Conservation (phyloP, 2,888 invertebrate species). For the Cepaea hortensis region DNA sequence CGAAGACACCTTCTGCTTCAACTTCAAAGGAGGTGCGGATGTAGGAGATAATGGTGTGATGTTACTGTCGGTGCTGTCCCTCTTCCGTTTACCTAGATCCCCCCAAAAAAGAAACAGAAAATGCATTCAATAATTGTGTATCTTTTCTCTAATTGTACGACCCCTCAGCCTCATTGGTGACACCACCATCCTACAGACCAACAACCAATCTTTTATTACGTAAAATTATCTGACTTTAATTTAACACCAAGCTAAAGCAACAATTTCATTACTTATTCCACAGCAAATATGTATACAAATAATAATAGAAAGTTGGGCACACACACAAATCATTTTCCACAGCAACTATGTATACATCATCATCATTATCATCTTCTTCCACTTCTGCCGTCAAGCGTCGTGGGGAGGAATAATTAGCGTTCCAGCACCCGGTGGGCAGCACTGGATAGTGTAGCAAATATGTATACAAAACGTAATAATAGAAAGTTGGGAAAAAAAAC, state of each 20-base stretch:
- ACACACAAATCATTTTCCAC: too few species aligned
- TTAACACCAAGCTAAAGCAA: background rate
- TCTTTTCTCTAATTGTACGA: background rate
- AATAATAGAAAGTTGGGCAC: too few species aligned
- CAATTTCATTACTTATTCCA: background rate
- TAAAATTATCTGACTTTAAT: background rate
- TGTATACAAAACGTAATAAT: too few species aligned
- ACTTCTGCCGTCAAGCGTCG: too few species aligned
- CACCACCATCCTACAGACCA: background rate
- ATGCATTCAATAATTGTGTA: background rate
- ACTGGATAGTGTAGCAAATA: too few species aligned
- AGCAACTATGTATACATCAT: too few species aligned
- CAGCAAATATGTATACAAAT: too few species aligned
- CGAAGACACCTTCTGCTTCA: constrained; percentile 5
- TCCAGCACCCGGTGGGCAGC: too few species aligned
- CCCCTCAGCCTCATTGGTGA: background rate
- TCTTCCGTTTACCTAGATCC: constrained; percentile 33
- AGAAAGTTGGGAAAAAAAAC: too few species aligned
- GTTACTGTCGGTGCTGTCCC: constrained; percentile 7
- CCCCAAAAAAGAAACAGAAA: background rate
- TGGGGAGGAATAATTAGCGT: too few species aligned
- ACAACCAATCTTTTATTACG: background rate
- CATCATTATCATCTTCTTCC: too few species aligned
- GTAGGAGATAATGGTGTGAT: background rate
- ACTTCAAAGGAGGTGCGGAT: constrained; percentile 8